Base-by-base conservation (phyloP, 2,113 vertebrate genomes). In the Leptodactylus fuscus region DNA sequence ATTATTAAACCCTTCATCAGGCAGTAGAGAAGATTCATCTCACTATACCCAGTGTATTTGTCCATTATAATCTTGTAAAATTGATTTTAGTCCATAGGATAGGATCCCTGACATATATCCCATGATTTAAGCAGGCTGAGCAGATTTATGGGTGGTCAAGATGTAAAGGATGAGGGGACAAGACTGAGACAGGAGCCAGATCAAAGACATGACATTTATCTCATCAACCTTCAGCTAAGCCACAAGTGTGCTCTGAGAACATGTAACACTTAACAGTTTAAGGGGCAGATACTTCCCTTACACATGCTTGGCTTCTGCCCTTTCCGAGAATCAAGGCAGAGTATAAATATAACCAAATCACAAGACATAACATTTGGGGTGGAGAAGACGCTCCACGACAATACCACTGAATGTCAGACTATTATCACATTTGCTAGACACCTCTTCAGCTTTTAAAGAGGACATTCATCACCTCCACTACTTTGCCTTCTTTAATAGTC, bases 141-240 rank as follows among this genome's bases (percentile, higher is more conserved):
- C 22, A 75, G 44, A 75, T 75, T 75, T 49, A 75, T 46, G n/a
- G 41, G 46, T 49, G 46, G 44, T 49, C 46, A 76, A 10, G 44
- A 48, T 29, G 12, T 6, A 16, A 36, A 9, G 15, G 32, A 34
- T 7, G 13, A 13, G 32, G 62, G 27, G 29, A 67, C 27, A 8
- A 15, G 32, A 38, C 16, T 1, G 65, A 69, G 34, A 34, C 71
- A 48, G 41, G 5, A 75, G 13, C 24, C 1, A 46, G 36, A 73
- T 73, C 70, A 73, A n/a, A 46, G 36, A 44, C 36, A n/a, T 24
- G n/a, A 75, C 41, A 49, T 75, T 75, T 36, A n/a, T 75, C 41
- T 38, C 65, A 48, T 27, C 41, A 27, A 29, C 71, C 49, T 75
- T 75, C 71, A 75, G 71, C 71, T 75, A 75, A 24, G 24, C 38